Base-by-base conservation (phyloP, 2,113 vertebrate species). In the Anseranas semipalmata region DNA sequence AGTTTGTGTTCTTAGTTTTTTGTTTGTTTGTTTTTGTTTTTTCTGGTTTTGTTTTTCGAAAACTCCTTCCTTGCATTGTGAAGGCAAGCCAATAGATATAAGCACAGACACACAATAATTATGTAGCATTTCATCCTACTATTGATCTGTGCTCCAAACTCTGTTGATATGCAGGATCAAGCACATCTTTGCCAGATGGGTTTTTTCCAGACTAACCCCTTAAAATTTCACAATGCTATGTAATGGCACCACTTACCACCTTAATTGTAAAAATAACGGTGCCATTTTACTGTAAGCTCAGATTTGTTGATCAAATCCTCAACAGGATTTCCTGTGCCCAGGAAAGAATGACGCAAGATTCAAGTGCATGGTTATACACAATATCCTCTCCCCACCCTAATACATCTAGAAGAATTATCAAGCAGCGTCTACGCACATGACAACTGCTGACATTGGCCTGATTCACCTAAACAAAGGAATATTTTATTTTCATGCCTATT, bases 381-480 rank as follows among this genome's bases (percentile, higher is more conserved):
- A 67, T 1, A 39, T 3, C 12, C 14, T 71, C 22, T 94, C 30
- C 20, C 22, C 18, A 86, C 56, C 15, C 46, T 78, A 35, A 71
- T 7, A 3, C 28, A 67, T 20, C 25, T 22, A 86, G 48, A 43
- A 60, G 55, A 41, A 55, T 77, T 71, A 30, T 33, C 72, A 43
- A 83, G n/a, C 75, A 68, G 3, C 7, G 2, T 22, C 71, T 85
- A 32, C 27, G 3, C 25, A 43, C 50, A 24, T 24, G 37, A 62
- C 43, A 77, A 48, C n/a, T 37, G 19, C 18, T 62, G 45, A 59
- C 50, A 79, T 13, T 56, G 55, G n/a, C 10, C 46, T 77, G 41
- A 92, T 63, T 77, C 68, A 46, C 37, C 28, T 87, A 95, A 96
- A 90, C 75, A 94, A 96, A 96, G 9, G 85, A 96, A 81, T 88